A percentile compares a stretch with the other conserved stretches of the same genome.
Evolutionary conservation across 1,140 invertebrate species (phyloP).

Genomic region (Ganaspis sp.): DNA sequence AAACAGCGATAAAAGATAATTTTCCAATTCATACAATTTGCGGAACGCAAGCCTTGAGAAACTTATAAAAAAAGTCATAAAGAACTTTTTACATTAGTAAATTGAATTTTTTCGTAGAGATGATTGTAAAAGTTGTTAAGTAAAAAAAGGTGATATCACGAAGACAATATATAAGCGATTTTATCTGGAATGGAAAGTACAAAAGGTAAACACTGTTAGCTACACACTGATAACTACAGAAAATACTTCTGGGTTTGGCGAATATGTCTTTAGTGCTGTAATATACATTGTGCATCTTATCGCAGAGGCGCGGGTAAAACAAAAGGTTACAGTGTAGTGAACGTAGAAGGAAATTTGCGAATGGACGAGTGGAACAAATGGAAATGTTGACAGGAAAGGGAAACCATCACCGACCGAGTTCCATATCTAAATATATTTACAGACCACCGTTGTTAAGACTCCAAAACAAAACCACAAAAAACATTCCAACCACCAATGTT

Average conservation of each 20-base stretch:
- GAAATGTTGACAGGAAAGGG: slow-evolving; percentile 31
- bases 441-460: slow-evolving; percentile 18
- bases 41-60: neutral
- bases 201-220: slow-evolving; percentile 23
- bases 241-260: slow-evolving; percentile 19
- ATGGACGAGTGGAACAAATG: neutral
- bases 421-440: slow-evolving; percentile 46
- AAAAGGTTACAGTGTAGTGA: neutral
- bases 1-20: too few relatives aligned
- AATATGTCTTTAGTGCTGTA: slow-evolving; percentile 16
- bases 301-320: slow-evolving; percentile 2
- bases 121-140: neutral
- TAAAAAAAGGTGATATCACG: neutral
- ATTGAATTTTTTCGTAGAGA: neutral
- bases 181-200: slow-evolving; percentile 18
- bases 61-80: neutral
- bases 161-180: neutral
- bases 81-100: slow-evolving; percentile 14
- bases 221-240: slow-evolving; percentile 24
- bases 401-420: slow-evolving; percentile 58
- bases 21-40: too few relatives aligned
- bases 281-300: slow-evolving; percentile 31
- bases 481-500: slow-evolving; percentile 63
- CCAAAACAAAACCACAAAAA: slow-evolving; percentile 23
- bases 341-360: slow-evolving; percentile 15